A percentile compares a stretch with the other conserved stretches of the same genome.
phyloP scores from a whole-genome alignment of 2,797 vertebrate genomes.

The Takifugu ocellatus region DNA sequence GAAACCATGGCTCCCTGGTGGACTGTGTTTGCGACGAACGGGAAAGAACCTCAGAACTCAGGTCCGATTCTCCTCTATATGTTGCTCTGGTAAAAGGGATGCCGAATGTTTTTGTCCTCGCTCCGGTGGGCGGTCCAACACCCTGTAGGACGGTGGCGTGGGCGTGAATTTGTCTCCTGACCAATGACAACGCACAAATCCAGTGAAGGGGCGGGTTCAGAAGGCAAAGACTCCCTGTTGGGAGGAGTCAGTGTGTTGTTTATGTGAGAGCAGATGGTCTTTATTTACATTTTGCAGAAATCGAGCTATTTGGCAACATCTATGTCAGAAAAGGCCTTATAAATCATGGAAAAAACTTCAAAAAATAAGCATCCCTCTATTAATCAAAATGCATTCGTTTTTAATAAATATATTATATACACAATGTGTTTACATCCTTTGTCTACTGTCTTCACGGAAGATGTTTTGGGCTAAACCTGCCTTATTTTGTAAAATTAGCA shows the following conservation, averaged over 20 bases:
- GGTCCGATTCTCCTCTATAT: slow-evolving; percentile 25
- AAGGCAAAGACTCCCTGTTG: slow-evolving; percentile 22
- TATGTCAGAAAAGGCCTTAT: neutral
- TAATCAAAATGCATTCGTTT: no score
- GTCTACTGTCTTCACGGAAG: no score
- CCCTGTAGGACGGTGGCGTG: slow-evolving; percentile 38
- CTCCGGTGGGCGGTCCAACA: slow-evolving; percentile 60
- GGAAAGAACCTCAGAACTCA: neutral
- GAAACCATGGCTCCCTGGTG: slow-evolving; percentile 74
- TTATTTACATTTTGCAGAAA: slow-evolving; percentile 65
- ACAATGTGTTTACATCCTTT: no score
- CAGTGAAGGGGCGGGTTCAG: slow-evolving; percentile 12
- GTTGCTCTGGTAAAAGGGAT: slow-evolving; percentile 33
- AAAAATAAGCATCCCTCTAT: neutral
- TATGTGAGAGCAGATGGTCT: slow-evolving; percentile 71
- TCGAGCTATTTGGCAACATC: slow-evolving; percentile 1
- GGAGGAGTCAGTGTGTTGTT: slow-evolving; percentile 56
- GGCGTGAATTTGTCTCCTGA: slow-evolving; percentile 2
- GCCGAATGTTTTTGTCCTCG: slow-evolving; percentile 77
- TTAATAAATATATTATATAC: no score
- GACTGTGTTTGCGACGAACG: neutral
- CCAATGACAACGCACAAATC: slow-evolving; percentile 51
- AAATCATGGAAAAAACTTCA: neutral
- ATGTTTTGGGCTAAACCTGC: no score
- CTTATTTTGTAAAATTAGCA: no score